Evolutionary conservation across 2,797 vertebrate genomes (phyloP), one percentile per base, ranked within the genome.

Genomic region (Balearica regulorum): DNA sequence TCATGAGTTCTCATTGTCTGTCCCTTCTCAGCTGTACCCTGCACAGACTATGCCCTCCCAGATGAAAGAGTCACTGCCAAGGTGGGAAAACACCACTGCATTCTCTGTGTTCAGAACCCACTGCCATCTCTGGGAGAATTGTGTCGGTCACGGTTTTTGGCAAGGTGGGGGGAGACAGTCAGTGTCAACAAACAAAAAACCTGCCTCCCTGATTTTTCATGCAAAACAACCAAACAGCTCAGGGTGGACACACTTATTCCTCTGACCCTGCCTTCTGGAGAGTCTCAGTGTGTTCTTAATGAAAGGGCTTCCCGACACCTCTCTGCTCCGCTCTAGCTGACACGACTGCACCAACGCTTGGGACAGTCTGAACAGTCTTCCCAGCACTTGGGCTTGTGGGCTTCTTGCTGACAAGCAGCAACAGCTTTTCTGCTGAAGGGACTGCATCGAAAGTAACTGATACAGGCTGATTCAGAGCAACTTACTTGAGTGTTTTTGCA

Each of bases 401-500:
- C 37, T 9, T 92, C 68, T 83, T 60, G 66, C 26, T 72, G 26
- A 90, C 66, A 69, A 93, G 65, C n/a, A 65, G 66, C 9, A 79
- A 37, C 16, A 37, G 44, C 22, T 81, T 71, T 87, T 69, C 65
- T 86, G 37, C 48, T 83, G 33, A 65, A 83, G 51, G 48, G 48
- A 69, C 66, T 49, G 49, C 22, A 31, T 24, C 55, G 35, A n/a
- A 57, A 76, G 31, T 18, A 70, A 57, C 19, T 25, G 54, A 49
- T 6, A 78, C 16, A 55, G 35, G 39, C 18, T 54, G 22, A 62
- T 37, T 33, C 72, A 83, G 13, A 83, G 33, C 41, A 93, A 98
- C 99, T 98, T 98, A 99, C 99, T 98, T 98, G 92, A 99, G 98
- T 3, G 99, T 99, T 97, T 97, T 98, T 95, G 98, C 97, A 28